A percentile compares a stretch with the other conserved stretches of the same genome.
These are phyloP conservation scores for Leptestheria dahalacensis DNA, from an alignment of 1,140 invertebrate genomes.

Conservation along the genomic window DNA sequence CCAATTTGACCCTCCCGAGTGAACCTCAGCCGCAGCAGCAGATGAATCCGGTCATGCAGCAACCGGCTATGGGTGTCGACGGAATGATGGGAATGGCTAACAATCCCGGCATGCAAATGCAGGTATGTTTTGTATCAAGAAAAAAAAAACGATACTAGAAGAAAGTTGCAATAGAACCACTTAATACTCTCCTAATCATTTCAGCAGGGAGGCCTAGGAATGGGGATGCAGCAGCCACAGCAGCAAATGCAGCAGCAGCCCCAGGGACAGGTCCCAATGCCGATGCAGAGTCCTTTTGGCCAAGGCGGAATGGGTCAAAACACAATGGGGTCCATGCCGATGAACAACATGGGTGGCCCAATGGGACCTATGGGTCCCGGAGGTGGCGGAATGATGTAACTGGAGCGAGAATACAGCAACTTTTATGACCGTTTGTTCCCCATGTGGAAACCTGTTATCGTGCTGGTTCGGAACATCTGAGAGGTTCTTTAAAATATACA, in stretches of 20 bases:
- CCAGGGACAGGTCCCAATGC: background rate
- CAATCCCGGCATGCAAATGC: background rate
- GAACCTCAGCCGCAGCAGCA: constrained; percentile 32
- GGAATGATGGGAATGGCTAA: background rate
- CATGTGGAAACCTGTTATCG: no score
- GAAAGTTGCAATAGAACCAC: no score
- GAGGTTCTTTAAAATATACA: no score
- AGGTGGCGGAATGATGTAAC: background rate
- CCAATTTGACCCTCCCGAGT: constrained; percentile 56
- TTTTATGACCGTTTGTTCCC: no score
- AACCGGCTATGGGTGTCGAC: background rate
- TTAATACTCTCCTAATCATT: no score
- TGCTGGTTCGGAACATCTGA: no score
- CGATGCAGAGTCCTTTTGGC: background rate
- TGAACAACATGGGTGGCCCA: background rate
- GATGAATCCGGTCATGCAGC: background rate
- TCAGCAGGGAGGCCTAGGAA: background rate
- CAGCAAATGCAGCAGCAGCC: background rate
- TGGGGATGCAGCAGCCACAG: background rate
- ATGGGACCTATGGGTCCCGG: background rate
- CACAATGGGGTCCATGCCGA: background rate
- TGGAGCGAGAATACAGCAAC: no score
- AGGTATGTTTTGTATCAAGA: no score
- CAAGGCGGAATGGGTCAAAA: background rate
- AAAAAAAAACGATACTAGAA: no score